Evolutionary conservation across 2,797 vertebrate genomes (phyloP), one percentile per base, ranked within the genome.

Genomic region (Catostomus latipinnis): DNA sequence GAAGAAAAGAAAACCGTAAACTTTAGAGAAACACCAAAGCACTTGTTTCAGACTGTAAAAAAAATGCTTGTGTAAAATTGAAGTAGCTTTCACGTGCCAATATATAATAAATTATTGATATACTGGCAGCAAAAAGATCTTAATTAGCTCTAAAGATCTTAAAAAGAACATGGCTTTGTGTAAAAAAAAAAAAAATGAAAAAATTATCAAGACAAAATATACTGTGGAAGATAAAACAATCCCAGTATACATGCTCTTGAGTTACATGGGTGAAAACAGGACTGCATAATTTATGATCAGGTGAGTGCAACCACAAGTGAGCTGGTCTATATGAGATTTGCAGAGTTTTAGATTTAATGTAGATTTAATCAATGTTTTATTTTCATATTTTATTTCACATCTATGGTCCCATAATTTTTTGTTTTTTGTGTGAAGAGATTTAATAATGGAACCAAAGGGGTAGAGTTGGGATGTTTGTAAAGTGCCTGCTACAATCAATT

Each of bases 401-500:
- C 60, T 61, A 54, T 67, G 61, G 58, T 77, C 78, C 52, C 71
- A 73, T 50, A 8, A 62, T 58, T 46, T 66, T 76, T 76, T 34
- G 49, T 54, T 83, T 82, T 34, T 34, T 34, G 2, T 34, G 81
- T 86, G 85, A 68, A 86, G 74, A 82, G 14, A 78, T 71, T 81
- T 78, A 83, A 68, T 79, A 66, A 50, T 81, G 49, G 54, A 75
- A 72, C 74, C 75, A 74, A 78, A 82, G 56, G 46, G 22, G 61
- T 14, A 10, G 54, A 78, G 67, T 80, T 69, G 69, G 49, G 72
- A 81, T 65, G 56, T 60, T 79, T 87, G 80, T 88, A 81, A 86
- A 86, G 85, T 85, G 83, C 83, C 84, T 85, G 84, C 80, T 83
- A 71, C 74, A 88, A 83, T 85, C 84, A 88, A 87, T 57, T 56